Evolutionary conservation across 2,888 invertebrate genomes (phyloP).

Genomic region (Phyllotreta cruciferae): DNA sequence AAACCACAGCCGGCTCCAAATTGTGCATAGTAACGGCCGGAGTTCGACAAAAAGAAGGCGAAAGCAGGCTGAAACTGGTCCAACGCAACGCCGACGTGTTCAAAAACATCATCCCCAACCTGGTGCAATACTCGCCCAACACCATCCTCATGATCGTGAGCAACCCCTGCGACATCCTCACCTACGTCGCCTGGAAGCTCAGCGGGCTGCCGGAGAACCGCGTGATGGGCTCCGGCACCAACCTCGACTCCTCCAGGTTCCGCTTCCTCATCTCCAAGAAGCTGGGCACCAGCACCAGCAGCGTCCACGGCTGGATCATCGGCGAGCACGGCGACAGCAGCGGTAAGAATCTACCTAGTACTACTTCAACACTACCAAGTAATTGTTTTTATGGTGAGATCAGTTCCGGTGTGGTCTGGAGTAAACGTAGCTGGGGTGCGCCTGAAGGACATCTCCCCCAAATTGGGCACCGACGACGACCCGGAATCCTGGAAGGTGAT

Average conservation of each 20-base stretch:
- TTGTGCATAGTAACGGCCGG: slow-evolving; percentile 92
- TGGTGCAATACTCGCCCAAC: slow-evolving; percentile 85
- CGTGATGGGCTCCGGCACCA: slow-evolving; percentile 92
- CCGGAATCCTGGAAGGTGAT: slow-evolving; percentile 80
- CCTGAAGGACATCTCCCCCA: slow-evolving; percentile 77
- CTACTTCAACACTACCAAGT: too few species aligned
- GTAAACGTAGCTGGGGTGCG: slow-evolving; percentile 91
- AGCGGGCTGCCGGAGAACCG: slow-evolving; percentile 86
- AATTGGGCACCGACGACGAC: slow-evolving; percentile 75
- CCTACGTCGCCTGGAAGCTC: slow-evolving; percentile 94
- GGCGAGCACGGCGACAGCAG: slow-evolving; percentile 88
- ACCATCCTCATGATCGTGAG: slow-evolving; percentile 86
- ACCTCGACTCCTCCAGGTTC: slow-evolving; percentile 91
- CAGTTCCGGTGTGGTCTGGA: slow-evolving; percentile 90
- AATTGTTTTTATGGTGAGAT: too few species aligned
- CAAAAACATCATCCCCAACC: slow-evolving; percentile 82
- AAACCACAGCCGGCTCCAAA: slow-evolving; percentile 78
- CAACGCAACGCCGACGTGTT: slow-evolving; percentile 91
- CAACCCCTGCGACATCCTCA: slow-evolving; percentile 92
- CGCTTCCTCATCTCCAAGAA: slow-evolving; percentile 86
- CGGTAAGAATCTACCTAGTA: too few species aligned
- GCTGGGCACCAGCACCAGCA: slow-evolving; percentile 80
- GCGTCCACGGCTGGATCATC: slow-evolving; percentile 91
- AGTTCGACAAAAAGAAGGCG: slow-evolving; percentile 90
- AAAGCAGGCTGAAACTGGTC: slow-evolving; percentile 83